Evolutionary conservation across 2,113 vertebrate species (phyloP).

Genomic region (Falco punctatus): DNA sequence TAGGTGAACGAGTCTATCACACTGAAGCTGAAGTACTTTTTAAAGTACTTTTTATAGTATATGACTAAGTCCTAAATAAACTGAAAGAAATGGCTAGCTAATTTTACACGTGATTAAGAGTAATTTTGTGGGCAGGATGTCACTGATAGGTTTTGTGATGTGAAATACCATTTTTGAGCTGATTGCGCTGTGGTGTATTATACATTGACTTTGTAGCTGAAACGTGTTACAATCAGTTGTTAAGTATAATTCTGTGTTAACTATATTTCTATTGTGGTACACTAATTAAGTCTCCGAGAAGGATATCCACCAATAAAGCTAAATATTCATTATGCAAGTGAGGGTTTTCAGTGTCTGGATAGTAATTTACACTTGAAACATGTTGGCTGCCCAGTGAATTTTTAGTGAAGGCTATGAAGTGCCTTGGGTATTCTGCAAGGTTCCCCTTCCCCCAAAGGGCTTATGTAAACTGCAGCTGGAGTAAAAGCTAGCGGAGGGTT

Average conservation of each 20-base stretch:
- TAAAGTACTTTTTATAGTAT: background rate
- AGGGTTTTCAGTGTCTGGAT: background rate
- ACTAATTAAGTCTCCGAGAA: background rate
- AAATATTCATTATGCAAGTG: background rate
- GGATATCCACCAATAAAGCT: background rate
- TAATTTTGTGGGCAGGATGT: background rate
- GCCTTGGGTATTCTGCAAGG: slow-evolving; percentile 22
- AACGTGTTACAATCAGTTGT: background rate
- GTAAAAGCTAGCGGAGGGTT: background rate
- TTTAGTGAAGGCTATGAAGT: background rate
- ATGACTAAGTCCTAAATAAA: background rate
- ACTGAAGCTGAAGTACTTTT: background rate
- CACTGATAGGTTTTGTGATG: background rate
- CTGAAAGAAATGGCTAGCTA: background rate
- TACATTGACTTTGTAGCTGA: background rate
- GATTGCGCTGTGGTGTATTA: background rate
- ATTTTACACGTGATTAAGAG: background rate
- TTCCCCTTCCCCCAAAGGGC: slow-evolving; percentile 41
- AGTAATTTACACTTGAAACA: background rate
- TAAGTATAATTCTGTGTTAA: background rate
- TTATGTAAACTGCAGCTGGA: slow-evolving; percentile 14
- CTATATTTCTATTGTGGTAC: background rate
- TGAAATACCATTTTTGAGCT: background rate
- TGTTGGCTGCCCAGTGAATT: background rate
- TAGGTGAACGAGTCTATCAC: background rate